A percentile compares a stretch with the other conserved stretches of the same genome.
phyloP scores from a whole-genome alignment of 2,113 vertebrate genomes.

The Antidorcas marsupialis region DNA sequence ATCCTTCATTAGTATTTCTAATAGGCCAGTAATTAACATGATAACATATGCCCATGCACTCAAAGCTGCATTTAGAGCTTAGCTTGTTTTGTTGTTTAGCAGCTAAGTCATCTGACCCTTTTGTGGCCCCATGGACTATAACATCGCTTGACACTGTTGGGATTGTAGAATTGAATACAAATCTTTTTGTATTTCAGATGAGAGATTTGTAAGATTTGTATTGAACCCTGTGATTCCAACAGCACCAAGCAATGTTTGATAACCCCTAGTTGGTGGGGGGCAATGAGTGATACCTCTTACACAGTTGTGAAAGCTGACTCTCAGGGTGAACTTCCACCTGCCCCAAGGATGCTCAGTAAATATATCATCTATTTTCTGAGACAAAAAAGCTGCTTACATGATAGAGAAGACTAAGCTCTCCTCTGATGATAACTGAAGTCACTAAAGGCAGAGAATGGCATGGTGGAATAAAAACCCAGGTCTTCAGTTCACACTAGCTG shows the following conservation, averaged over 20 bases:
- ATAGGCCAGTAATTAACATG: not conserved
- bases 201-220: not conserved
- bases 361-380: not conserved
- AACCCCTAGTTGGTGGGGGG: not conserved
- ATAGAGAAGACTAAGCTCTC: not conserved
- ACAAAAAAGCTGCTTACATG: not conserved
- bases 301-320: not conserved
- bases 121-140: not conserved
- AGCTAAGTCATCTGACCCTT: not conserved
- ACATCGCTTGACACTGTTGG: not conserved
- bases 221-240: not conserved
- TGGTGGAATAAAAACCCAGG: not conserved
- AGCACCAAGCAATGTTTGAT: not conserved
- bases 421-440: not conserved
- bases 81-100: not conserved
- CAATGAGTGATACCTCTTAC: not conserved
- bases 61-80: not conserved
- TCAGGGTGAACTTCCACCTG: not conserved
- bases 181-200: not conserved
- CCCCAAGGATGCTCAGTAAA: not conserved
- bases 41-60: not conserved
- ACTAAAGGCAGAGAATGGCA: not conserved
- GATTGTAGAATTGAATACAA: not conserved
- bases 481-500: not conserved
- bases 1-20: not conserved